These are phyloP conservation scores for Tinamus major DNA, from an alignment of 2,797 vertebrate genomes.

Conservation along the genomic window DNA sequence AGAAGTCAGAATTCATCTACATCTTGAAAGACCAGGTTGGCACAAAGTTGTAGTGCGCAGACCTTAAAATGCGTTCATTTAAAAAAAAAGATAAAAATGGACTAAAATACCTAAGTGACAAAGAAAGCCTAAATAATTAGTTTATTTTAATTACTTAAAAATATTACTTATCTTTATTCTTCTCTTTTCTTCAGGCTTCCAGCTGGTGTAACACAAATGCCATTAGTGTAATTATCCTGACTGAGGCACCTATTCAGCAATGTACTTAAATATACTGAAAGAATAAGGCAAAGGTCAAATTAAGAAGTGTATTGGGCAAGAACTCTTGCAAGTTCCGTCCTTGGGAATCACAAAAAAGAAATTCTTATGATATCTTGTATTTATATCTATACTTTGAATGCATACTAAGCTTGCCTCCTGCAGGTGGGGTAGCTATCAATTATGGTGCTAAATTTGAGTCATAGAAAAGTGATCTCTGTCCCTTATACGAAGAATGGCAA, in stretches of 20 bases:
- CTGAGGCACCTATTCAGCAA: background rate
- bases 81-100: rapidly evolving
- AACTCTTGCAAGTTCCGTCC: background rate
- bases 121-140: background rate
- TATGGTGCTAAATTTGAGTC: background rate
- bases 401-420: background rate
- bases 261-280: background rate
- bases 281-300: slow-evolving; percentile 11
- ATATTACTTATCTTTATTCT: background rate
- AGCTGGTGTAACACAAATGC: background rate
- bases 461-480: background rate
- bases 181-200: background rate
- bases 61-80: background rate
- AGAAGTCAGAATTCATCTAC: background rate
- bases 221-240: slow-evolving; percentile 1
- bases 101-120: background rate
- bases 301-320: background rate
- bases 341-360: background rate
- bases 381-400: background rate
- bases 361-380: background rate
- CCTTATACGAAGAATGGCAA: background rate
- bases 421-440: background rate
- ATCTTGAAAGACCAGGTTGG: background rate
- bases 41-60: background rate
- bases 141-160: background rate